Evolutionary conservation across 2,113 vertebrate genomes (phyloP).

Genomic region (Neotragus pygmaeus): DNA sequence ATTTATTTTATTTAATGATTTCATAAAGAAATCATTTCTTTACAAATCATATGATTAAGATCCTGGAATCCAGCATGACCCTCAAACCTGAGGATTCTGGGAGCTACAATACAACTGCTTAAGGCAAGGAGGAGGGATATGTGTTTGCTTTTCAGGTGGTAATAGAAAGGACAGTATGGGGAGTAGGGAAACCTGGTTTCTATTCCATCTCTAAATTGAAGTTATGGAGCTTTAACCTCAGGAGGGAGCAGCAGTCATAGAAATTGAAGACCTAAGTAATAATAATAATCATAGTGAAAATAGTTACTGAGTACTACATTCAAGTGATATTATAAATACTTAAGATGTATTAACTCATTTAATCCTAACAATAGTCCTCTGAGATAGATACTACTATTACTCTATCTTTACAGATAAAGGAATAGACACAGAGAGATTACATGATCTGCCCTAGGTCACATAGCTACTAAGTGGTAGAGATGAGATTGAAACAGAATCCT

Average conservation of each 20-base stretch:
- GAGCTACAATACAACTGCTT: background rate
- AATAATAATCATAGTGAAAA: background rate
- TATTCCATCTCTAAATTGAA: slow-evolving; percentile 1
- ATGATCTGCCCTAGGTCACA: background rate
- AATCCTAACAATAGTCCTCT: background rate
- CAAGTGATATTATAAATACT: background rate
- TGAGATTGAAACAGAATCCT: slow-evolving; percentile 9
- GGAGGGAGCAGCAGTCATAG: background rate
- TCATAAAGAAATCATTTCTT: background rate
- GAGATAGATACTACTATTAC: background rate
- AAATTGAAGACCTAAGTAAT: background rate
- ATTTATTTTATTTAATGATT: background rate
- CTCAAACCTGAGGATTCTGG: slow-evolving; percentile 6
- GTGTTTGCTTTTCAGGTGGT: background rate
- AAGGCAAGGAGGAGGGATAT: background rate
- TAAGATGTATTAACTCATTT: background rate
- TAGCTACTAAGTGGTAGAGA: background rate
- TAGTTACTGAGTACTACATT: background rate
- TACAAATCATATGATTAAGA: background rate
- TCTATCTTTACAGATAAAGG: slow-evolving; percentile 4
- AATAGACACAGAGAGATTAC: background rate
- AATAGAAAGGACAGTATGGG: background rate
- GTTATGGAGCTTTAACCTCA: background rate
- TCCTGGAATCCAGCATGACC: background rate
- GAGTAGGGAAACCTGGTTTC: background rate